Evolutionary conservation across 2,797 vertebrate genomes (phyloP).

Genomic region (Xerus rutilus): DNA sequence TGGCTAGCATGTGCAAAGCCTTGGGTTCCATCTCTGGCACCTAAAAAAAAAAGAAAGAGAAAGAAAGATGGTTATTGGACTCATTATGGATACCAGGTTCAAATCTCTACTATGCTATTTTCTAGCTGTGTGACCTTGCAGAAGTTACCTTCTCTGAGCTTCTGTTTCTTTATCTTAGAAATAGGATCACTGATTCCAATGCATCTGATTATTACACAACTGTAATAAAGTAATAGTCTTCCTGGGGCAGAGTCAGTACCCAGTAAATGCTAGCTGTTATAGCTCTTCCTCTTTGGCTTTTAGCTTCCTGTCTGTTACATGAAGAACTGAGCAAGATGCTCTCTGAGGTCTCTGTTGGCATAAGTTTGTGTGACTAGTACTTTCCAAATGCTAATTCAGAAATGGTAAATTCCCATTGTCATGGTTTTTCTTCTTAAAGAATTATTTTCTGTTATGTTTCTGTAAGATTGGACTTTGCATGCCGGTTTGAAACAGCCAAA

Average conservation of each 20-base stretch:
- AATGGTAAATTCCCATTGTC: slow-evolving; percentile 54
- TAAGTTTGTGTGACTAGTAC: slow-evolving; percentile 61
- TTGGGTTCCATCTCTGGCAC: too few relatives aligned
- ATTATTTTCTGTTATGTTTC: slow-evolving; percentile 63
- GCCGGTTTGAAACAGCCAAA: slow-evolving; percentile 51
- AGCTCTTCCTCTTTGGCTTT: slow-evolving; percentile 47
- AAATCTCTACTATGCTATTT: slow-evolving; percentile 39
- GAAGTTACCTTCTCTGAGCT: slow-evolving; percentile 55
- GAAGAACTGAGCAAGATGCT: slow-evolving; percentile 1
- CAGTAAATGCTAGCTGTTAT: not conserved
- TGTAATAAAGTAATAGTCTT: slow-evolving; percentile 29
- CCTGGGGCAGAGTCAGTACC: not conserved
- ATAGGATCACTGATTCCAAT: slow-evolving; percentile 15
- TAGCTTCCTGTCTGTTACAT: slow-evolving; percentile 42
- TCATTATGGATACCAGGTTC: not conserved
- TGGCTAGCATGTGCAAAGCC: too few relatives aligned
- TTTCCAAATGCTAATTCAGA: slow-evolving; percentile 70
- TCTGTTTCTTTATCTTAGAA: slow-evolving; percentile 45
- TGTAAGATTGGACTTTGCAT: not conserved
- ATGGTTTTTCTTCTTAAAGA: slow-evolving; percentile 51
- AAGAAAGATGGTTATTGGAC: not conserved
- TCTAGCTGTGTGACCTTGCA: slow-evolving; percentile 9
- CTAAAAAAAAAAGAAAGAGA: too few relatives aligned
- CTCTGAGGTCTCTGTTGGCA: slow-evolving; percentile 51
- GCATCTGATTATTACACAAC: slow-evolving; percentile 38